Conservation (phyloP, 2,113 vertebrate species). For the Dipodomys spectabilis region DNA sequence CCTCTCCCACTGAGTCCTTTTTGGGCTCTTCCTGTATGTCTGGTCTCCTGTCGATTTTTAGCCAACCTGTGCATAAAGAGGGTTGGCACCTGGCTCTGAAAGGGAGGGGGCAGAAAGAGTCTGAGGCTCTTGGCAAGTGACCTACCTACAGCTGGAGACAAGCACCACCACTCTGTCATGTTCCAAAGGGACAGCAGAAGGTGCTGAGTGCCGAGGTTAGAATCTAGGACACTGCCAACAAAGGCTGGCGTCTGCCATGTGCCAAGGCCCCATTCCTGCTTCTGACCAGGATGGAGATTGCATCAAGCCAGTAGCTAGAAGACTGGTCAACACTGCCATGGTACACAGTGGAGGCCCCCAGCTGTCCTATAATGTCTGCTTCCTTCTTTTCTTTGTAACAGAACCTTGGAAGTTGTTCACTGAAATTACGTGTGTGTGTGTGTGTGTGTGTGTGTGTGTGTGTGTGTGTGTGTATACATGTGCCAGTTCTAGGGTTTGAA, state of each 20-base stretch:
- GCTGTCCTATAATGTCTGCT: neutral
- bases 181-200: too few relatives aligned
- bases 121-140: too few relatives aligned
- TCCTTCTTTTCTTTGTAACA: neutral
- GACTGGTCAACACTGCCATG: neutral
- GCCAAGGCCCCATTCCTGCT: neutral
- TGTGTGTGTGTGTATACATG: too few relatives aligned
- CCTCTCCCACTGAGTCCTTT: neutral
- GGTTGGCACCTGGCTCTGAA: neutral
- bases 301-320: neutral
- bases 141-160: neutral
- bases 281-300: neutral
- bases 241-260: too few relatives aligned
- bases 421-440: neutral
- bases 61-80: neutral
- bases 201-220: neutral
- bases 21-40: neutral
- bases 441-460: too few relatives aligned
- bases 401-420: neutral
- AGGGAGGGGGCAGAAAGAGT: too few relatives aligned
- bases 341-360: neutral
- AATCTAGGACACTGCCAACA: neutral
- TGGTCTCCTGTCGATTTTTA: neutral
- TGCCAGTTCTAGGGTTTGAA: neutral
- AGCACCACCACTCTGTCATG: too few relatives aligned